phyloP scores from a whole-genome alignment of 2,888 invertebrate genomes.

The Mechanitis messenoides region DNA sequence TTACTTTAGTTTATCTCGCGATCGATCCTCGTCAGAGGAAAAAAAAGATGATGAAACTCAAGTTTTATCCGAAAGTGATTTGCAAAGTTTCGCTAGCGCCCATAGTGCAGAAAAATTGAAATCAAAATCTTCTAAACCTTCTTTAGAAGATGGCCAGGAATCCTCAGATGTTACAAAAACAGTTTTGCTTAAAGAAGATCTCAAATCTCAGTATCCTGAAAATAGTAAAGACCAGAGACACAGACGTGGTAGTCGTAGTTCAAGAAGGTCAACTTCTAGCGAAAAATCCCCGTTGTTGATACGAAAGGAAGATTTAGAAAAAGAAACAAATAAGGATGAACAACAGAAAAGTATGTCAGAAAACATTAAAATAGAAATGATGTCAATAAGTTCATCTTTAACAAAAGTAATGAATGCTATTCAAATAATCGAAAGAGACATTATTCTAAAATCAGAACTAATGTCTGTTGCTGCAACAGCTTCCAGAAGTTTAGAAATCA shows the following conservation, averaged over 20 bases:
- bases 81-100: conserved; percentile 82
- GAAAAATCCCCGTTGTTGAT: conserved; percentile 66
- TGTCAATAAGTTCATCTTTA: conserved; percentile 41
- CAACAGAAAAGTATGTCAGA: conserved; percentile 32
- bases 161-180: conserved; percentile 53
- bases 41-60: conserved; percentile 78
- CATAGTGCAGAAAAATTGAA: conserved; percentile 73
- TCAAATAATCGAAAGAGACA: conserved; percentile 79
- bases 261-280: conserved; percentile 63
- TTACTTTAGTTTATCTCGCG: conserved; percentile 79
- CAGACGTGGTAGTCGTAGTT: conserved; percentile 64
- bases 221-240: conserved; percentile 45
- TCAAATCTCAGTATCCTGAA: conserved; percentile 33
- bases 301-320: conserved; percentile 52
- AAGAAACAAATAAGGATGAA: conserved; percentile 24
- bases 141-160: conserved; percentile 50
- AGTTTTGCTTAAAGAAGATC: conserved; percentile 52
- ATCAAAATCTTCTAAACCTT: conserved; percentile 52
- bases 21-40: conserved; percentile 77
- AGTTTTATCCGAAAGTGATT: conserved; percentile 75
- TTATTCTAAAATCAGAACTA: conserved; percentile 78
- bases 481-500: conserved; percentile 80
- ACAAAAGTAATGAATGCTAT: conserved; percentile 76
- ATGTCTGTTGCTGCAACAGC: conserved; percentile 82
- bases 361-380: conserved; percentile 47